Base-by-base conservation (phyloP, 2,888 invertebrate species). In the Xanthorhoe designata region DNA sequence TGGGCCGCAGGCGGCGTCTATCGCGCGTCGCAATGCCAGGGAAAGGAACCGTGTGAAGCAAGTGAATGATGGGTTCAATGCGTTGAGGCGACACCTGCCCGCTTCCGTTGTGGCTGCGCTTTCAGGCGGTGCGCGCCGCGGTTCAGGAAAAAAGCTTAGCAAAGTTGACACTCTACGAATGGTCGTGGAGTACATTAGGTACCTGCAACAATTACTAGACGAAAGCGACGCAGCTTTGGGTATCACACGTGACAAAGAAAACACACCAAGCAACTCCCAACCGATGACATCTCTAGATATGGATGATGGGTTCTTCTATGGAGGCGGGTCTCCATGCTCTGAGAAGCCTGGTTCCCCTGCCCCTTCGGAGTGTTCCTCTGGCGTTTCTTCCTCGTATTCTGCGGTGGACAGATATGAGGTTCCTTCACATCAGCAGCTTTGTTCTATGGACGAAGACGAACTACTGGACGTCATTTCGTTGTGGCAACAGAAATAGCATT, bases 1-100 rank as follows among this genome's bases (percentile, higher is more conserved):
- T 0, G 95, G 95, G 74, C 96, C 96, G 75, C 97, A 97, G 81
- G 96, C 97, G 69, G 97, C 96, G 6, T 97, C 98, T 1, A 98
- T 98, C 50, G 98, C 97, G 0, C 94, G 98, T 63, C 95, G 99
- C 75, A 99, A 99, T 90, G 99, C 98, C 18, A 95, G 99, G 13
- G 99, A 99, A 91, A 94, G 99, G 72, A 99, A 99, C 86, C 96
- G 99, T 73, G 98, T 98, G 68, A 98, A 98, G 88, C 98, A 98
- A 95, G 98, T 98, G 83, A 98, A 98, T 92, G 97, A 98, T 86
- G 98, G 98, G 70, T 98, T 98, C 86, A 97, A 97, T 60, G 97
- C 97, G 52, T 94, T 98, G 9, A 95, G 98, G 49, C 97, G 97
- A 78, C 98, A 98, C 89, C 96, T 98, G 78, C 98, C 98, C 0